Conservation (phyloP, 2,797 vertebrate genomes). For the Adelosebastes latens region DNA sequence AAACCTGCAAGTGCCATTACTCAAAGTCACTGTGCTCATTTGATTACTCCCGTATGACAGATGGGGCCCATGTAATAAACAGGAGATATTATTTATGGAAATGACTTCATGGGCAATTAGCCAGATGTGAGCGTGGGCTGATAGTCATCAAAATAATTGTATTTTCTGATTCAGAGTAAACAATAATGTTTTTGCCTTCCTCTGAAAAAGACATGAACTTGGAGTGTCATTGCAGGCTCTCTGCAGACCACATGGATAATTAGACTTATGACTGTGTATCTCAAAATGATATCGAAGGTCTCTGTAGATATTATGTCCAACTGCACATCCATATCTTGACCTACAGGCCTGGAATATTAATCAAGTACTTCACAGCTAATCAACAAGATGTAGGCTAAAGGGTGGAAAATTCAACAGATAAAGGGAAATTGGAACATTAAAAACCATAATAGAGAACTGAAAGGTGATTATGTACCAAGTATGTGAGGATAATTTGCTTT, state of each 20-base stretch:
- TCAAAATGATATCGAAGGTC: not conserved
- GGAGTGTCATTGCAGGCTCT: slow-evolving; percentile 44
- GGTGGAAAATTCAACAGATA: not conserved
- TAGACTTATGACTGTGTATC: not conserved
- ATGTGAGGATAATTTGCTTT: not conserved
- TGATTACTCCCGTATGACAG: slow-evolving; percentile 69
- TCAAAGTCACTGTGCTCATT: slow-evolving; percentile 63
- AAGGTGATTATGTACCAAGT: not conserved
- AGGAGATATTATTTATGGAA: slow-evolving; percentile 75
- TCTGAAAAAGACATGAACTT: slow-evolving; percentile 15
- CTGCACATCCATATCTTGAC: slow-evolving; percentile 1
- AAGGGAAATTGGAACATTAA: not conserved
- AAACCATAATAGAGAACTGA: not conserved
- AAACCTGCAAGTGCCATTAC: slow-evolving; percentile 39
- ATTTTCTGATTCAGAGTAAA: slow-evolving; percentile 49
- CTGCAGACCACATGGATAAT: slow-evolving; percentile 34
- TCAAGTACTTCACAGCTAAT: not conserved
- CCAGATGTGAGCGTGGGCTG: slow-evolving; percentile 50
- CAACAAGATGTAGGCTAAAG: not conserved
- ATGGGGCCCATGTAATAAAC: slow-evolving; percentile 64
- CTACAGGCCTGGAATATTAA: not conserved
- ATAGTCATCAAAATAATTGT: slow-evolving; percentile 50
- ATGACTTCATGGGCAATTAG: slow-evolving; percentile 75
- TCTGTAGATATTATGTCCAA: not conserved
- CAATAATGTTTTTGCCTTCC: slow-evolving; percentile 22